Evolutionary conservation across 53 echinoderm and acorn worm species (phyloP), one percentile per base, ranked within the genome.

Genomic region (Glandiceps talaboti): DNA sequence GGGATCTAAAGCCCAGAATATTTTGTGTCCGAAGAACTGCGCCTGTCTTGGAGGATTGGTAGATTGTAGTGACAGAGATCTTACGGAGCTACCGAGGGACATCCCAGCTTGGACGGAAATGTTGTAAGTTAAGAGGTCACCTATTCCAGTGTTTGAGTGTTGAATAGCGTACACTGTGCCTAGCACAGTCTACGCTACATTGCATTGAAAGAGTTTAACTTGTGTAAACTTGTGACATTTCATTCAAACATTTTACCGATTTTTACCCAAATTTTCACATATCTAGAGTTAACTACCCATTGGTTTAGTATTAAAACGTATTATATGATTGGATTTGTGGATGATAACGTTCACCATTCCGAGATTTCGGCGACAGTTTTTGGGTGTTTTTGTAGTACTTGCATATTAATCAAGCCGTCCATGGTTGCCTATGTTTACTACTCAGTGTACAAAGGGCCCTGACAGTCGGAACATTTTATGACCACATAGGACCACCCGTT

Each of bases 61-160:
- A 27, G 91, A 91, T 74, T 91, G 91, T 75, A 91, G 86, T 77
- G 83, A 91, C 81, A 83, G 84, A 64, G 81, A 86, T 79, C 45
- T 91, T 79, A 88, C 86, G 75, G 75, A 28, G 31, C 75, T 91
- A 27, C 91, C 91, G 32, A 72, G 80, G 14, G 84, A 83, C 81
- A 81, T 91, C 30, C 88, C 88, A 30, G 83, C 83, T 76, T 91
- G 88, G 88, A 86, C 86, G 27, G 86, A 85, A 75, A 88, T 91
- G 74, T 30, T 91, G 91, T 91, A 82, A 91, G 91, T 91, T 45
- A 20, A 45, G 64, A 45, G 64, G 64, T 45, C 64, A 45, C 20
- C 64, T 20, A 20, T 45, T 45, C 64, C n/a, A n/a, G n/a, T n/a
- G n/a, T n/a, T n/a, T n/a, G n/a, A 20, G 64, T 45, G 6, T 45